These are phyloP conservation scores for Acestrorhynchus altus DNA, from an alignment of 2,797 vertebrate species.

Conservation along the genomic window DNA sequence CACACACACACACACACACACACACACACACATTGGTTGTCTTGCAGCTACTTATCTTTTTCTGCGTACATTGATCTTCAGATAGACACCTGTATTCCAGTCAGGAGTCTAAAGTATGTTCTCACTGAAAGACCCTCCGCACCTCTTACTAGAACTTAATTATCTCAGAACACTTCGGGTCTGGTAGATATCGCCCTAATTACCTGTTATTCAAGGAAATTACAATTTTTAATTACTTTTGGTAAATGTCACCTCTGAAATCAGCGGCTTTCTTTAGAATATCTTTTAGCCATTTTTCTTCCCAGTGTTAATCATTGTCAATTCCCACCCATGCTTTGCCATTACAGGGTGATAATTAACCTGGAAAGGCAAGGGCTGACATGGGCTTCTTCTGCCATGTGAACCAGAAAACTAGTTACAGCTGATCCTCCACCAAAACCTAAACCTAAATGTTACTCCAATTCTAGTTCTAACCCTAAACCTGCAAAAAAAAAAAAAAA, in stretches of 20 bases:
- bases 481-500: too few species aligned
- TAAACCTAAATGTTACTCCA: too few species aligned
- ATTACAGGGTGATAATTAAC: background rate
- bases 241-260: conserved; percentile 12
- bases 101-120: conserved; percentile 14
- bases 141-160: conserved; percentile 24
- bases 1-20: background rate
- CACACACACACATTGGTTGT: conserved; percentile 19
- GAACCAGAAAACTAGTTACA: background rate
- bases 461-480: too few species aligned
- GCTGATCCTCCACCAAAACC: too few species aligned
- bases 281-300: background rate
- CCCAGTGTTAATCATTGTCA: background rate
- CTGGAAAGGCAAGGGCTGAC: background rate
- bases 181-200: conserved; percentile 37
- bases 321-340: too few species aligned
- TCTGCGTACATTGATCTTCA: conserved; percentile 31
- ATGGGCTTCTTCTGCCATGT: background rate
- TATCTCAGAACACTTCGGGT: conserved; percentile 32
- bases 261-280: background rate
- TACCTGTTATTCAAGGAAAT: conserved; percentile 42
- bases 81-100: conserved; percentile 23
- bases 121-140: conserved; percentile 3
- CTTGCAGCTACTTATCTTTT: conserved; percentile 12
- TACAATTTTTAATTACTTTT: conserved; percentile 44